Evolutionary conservation across 2,888 invertebrate species (phyloP).

Genomic region (Patella caerulea): DNA sequence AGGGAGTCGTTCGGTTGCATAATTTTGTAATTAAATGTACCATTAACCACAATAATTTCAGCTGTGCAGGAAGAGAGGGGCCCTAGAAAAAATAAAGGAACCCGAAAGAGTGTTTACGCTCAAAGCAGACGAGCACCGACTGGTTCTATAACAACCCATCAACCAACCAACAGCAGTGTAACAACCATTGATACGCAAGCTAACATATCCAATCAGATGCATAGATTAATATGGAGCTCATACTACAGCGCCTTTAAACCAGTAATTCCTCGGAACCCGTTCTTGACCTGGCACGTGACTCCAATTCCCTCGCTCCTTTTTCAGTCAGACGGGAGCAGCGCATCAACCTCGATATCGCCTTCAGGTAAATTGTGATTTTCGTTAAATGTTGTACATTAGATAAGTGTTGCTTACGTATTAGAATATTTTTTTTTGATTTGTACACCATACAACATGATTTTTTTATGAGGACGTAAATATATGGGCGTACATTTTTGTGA

Average conservation of each 20-base stretch:
- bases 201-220: not conserved
- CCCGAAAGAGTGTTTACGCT: slow-evolving; percentile 25
- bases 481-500: no score
- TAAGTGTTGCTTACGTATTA: no score
- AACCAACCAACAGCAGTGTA: slow-evolving; percentile 11
- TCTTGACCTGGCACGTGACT: slow-evolving; percentile 13
- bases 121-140: not conserved
- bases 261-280: slow-evolving; percentile 34
- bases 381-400: no score
- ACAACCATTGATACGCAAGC: slow-evolving; percentile 10
- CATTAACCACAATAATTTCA: slow-evolving; percentile 58
- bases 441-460: no score
- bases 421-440: no score
- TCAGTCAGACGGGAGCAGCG: no score
- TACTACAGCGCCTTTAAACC: slow-evolving; percentile 45
- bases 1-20: no score
- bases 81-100: slow-evolving; percentile 76
- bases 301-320: not conserved
- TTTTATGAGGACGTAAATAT: no score
- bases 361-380: no score
- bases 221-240: slow-evolving; percentile 29
- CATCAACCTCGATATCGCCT: no score
- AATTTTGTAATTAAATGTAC: no score
- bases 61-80: slow-evolving; percentile 90
- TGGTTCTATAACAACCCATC: slow-evolving; percentile 6